Evolutionary conservation across 1,140 invertebrate species (phyloP).

Genomic region (Zaprionus gabonicus): DNA sequence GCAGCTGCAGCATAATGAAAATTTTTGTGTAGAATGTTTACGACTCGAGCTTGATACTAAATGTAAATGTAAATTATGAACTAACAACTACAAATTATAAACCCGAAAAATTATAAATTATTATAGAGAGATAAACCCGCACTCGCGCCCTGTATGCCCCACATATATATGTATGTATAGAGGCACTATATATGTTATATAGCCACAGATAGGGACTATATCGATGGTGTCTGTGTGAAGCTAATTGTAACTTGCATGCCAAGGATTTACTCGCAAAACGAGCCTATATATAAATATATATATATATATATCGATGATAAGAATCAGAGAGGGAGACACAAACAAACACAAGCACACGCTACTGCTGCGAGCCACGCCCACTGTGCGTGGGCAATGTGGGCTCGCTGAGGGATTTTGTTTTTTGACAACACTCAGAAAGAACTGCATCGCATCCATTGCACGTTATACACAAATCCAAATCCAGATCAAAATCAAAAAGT

Average conservation of each 20-base stretch:
- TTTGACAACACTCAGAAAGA: conserved; percentile 55
- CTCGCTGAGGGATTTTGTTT: conserved; percentile 63
- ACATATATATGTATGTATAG: conserved; percentile 20
- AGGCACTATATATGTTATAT: conserved; percentile 3
- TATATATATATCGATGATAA: conserved; percentile 6
- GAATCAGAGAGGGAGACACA: background rate
- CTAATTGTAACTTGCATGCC: conserved; percentile 39
- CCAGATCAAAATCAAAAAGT: conserved; percentile 4
- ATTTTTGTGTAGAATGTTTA: conserved; percentile 81
- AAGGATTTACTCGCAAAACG: conserved; percentile 21
- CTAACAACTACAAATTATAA: conserved; percentile 27
- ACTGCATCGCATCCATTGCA: conserved; percentile 35
- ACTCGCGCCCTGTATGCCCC: background rate
- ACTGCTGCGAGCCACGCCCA: conserved; percentile 21
- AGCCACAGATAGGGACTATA: background rate
- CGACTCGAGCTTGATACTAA: conserved; percentile 80
- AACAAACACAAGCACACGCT: conserved; percentile 12
- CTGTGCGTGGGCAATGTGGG: conserved; percentile 23
- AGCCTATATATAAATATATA: conserved; percentile 15
- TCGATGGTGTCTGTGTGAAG: conserved; percentile 19
- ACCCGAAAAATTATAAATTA: conserved; percentile 34
- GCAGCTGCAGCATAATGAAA: conserved; percentile 53
- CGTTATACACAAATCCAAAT: conserved; percentile 16
- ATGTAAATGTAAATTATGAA: conserved; percentile 77
- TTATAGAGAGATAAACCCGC: background rate